Base-by-base conservation (phyloP, 2,888 invertebrate species). In the Aspidiotus rigidus region DNA sequence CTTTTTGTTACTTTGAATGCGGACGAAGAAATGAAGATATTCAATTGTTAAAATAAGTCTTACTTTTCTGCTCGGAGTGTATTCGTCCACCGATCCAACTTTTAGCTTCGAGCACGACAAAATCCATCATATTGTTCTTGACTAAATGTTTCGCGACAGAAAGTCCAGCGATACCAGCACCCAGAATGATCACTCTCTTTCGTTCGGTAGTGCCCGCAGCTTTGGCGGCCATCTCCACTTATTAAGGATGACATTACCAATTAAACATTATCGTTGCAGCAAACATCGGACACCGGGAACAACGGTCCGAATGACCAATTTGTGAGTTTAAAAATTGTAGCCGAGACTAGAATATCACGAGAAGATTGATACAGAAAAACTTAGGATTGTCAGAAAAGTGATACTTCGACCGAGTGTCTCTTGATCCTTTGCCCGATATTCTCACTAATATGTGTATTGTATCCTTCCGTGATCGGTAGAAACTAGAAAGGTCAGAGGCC, bases 91-190 rank as follows among this genome's bases (percentile, higher is more conserved):
- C 93, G 73, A 92, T 83, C 71, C 89, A 83, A 76, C 85, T 85
- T 76, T 90, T 83, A 71, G 89, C 90, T 81, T 92, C 93, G 74
- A 92, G 79, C 75, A 93, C 84, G 77, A 85, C 82, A 79, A 90
- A 90, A 79, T 91, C 86, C 72, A 84, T 83, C 79, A 86, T 85
- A 71, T 87, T 87, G 81, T 89, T 89, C 79, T 89, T 89, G 13
- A 86, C 77, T 73, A 93, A 82, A 78, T 89, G 86, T 80, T 88
- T 88, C 64, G 91, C 92, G 69, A 91, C 90, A 62, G 91, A 86
- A 64, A 93, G 79, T 59, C 93, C 93, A 72, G 92, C 89, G 81
- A 89, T 87, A 72, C 93, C 93, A 74, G 86, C 91, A 62, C 93
- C 93, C 75, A 93, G 84, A 75, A 91, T 90, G 74, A 90, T 79